Conservation (phyloP, 2,113 vertebrate species). For the Condylura cristata region DNA sequence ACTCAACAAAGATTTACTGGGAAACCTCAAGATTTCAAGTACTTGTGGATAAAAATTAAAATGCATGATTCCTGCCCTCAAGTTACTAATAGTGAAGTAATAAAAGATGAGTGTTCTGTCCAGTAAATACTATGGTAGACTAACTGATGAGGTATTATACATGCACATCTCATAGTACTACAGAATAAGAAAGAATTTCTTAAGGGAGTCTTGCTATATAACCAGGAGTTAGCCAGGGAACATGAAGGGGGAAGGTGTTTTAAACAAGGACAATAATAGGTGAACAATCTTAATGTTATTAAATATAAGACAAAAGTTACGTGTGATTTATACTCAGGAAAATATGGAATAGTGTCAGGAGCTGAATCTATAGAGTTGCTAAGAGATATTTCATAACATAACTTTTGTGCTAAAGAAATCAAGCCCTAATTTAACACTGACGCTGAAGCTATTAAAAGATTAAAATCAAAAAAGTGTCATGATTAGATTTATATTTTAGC, state of each 20-base stretch:
- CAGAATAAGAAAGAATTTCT: background rate
- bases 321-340: background rate
- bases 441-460: background rate
- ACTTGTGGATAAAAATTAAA: background rate
- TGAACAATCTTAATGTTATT: background rate
- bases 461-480: background rate
- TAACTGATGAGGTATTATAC: background rate
- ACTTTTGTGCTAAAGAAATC: conserved; percentile 14
- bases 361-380: background rate
- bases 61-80: background rate
- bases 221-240: background rate
- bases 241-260: background rate
- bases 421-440: background rate
- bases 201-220: background rate
- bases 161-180: background rate
- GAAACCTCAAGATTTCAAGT: background rate
- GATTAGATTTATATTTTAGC: background rate
- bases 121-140: background rate
- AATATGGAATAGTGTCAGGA: background rate
- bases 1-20: background rate
- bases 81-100: background rate
- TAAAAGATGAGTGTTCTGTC: background rate
- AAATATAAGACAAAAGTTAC: background rate
- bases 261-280: background rate
- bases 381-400: background rate